Percentiles rank a stretch among this genome's conserved stretches.
These are phyloP conservation scores for Drosophila antonietae DNA, from an alignment of 2,888 invertebrate species.

Conservation along the genomic window DNA sequence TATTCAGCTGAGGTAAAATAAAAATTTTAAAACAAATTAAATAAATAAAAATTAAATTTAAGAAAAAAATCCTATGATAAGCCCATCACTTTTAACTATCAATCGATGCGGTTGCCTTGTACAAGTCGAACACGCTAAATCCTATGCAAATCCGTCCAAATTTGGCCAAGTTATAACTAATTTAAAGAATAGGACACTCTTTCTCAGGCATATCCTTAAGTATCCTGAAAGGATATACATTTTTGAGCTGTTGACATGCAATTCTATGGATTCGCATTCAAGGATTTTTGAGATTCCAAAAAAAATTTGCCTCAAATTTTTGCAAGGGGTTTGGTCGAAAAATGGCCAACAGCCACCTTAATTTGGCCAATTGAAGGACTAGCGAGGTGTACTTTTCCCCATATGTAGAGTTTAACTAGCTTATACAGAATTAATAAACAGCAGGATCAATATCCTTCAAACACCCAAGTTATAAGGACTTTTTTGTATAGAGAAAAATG, in stretches of 20 bases:
- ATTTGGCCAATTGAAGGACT: not conserved
- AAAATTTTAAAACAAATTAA: no score
- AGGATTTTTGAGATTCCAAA: not conserved
- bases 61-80: no score
- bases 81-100: no score
- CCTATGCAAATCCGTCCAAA: not conserved
- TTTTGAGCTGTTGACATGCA: not conserved
- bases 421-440: not conserved
- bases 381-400: not conserved
- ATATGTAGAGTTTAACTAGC: not conserved
- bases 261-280: not conserved
- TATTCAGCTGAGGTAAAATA: no score
- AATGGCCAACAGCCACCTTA: not conserved
- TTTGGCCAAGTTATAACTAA: not conserved
- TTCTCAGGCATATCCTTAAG: not conserved
- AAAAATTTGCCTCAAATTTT: not conserved
- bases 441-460: not conserved
- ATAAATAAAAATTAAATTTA: no score
- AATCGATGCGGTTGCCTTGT: not conserved
- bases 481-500: not conserved
- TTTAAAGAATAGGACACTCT: not conserved
- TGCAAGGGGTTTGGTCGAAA: slow-evolving; percentile 1
- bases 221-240: not conserved
- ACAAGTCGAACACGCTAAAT: not conserved
- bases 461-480: not conserved